Base-by-base conservation (phyloP, 2,888 invertebrate species). In the Synanthedon formicaeformis region DNA sequence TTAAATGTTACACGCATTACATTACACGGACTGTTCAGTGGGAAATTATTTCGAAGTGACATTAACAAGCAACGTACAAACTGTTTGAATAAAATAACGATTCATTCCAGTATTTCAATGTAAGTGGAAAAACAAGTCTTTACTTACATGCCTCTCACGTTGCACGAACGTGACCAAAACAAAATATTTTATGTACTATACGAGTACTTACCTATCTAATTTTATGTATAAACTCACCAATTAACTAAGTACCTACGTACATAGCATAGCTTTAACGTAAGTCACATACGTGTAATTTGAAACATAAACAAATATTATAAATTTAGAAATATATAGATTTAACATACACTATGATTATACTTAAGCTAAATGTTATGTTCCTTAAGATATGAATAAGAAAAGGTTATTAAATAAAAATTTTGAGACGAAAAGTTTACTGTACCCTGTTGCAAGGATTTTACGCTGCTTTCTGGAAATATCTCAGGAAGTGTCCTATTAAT, bases 91-190 rank as follows among this genome's bases (percentile, higher is more conserved):
- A 49, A 49, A 49, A 49, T 49, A 8, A 34, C 34, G 34, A 34
- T 34, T 34, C 34, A 34, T 34, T 34, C 16, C 49, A 11, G 49
- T 49, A 18, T 49, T 23, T 49, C 49, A 10, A 49, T 49, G 16
- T 18, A 49, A 49, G 45, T 45, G 45, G 45, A 45, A 45, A 45
- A 45, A 45, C 45, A 45, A 45, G 45, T 45, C 45, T 13, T 45
- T 13, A n/a, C 45, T 45, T 45, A 45, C 11, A 13, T 45, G 45
- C 45, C 45, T 45, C 13, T 63, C 67, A 67, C 65, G 66, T 63
- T 67, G 56, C 14, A 41, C 18, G 54, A 63, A 67, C 70, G 67
- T 69, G 72, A 69, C 59, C 58, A 53, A 55, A 63, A 59, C 56
- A 54, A 57, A 52, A 49, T 48, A 55, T 52, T 53, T 48, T 18